Base-by-base conservation (phyloP, 92 coral and sea anemone genomes). In the Parazoanthus atlanticus region DNA sequence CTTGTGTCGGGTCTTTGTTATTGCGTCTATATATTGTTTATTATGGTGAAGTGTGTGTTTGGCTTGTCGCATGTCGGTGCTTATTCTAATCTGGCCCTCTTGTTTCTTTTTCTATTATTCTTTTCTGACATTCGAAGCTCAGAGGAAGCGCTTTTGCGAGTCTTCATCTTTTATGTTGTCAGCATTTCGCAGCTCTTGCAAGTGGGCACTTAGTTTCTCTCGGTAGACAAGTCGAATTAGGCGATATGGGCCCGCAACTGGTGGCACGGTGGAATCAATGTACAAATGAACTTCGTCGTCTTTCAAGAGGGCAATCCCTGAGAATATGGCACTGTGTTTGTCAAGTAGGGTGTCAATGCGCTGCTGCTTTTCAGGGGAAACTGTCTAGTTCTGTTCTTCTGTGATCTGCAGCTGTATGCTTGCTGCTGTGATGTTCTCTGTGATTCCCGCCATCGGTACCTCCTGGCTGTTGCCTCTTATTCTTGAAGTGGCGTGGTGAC, bases 401-500 rank as follows among this genome's bases (percentile, higher is more conserved):
- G 36, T 29, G 75, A 38, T 71, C 75, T 8, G 75, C 86, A 4
- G 6, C 43, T 3, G 43, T 40, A 8, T 0, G 6, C 6, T 8
- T 19, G 87, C 86, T 34, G 88, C 90, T 61, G 21, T 32, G 61
- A 88, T 88, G 87, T 64, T 80, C 0, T 67, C 79, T 34, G 87
- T 88, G 23, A 88, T 69, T 29, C 34, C 30, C 43, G 43, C 43
- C 2, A 40, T 40, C 43, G 43, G 43, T 40, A 40, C 43, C 40
- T 40, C 6, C 43, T 40, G 43, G 43, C 4, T 40, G 43, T 40
- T 40, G 43, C 43, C 43, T 5, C 43, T 40, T 5, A 40, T 8
- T 40, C 6, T 5, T 8, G 6, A 40, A 40, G 43, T 12, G 81
- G 80, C 56, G 1, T 67, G 81, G 80, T 82, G 76, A 2, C 43